phyloP scores from a whole-genome alignment of 2,797 vertebrate genomes.

The Chrosomus eos region DNA sequence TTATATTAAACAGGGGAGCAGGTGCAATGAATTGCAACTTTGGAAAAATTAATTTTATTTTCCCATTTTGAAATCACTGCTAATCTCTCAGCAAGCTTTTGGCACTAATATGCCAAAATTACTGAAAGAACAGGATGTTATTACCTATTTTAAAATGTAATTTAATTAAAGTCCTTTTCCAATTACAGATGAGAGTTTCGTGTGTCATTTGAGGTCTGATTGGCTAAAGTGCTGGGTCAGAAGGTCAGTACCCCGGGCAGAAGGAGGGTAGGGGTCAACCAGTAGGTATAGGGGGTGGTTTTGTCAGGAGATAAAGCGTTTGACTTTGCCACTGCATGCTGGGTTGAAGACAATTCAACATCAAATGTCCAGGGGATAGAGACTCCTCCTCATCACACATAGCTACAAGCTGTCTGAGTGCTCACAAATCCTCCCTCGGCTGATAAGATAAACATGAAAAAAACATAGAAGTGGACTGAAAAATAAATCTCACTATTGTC shows the following conservation, averaged over 20 bases:
- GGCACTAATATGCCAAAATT: background rate
- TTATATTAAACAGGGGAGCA: background rate
- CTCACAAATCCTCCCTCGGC: constrained; percentile 35
- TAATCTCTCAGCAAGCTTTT: background rate
- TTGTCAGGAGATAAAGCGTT: background rate
- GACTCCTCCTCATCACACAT: constrained; percentile 30
- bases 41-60: background rate
- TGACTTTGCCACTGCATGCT: constrained; percentile 33
- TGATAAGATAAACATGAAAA: constrained; percentile 39
- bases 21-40: background rate
- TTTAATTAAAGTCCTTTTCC: background rate
- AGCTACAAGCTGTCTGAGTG: constrained; percentile 23
- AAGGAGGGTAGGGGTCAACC: constrained; percentile 2
- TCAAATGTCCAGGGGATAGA: constrained; percentile 10
- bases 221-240: constrained; percentile 23
- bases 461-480: constrained; percentile 19
- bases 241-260: background rate
- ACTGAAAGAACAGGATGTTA: background rate
- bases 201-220: constrained; percentile 3
- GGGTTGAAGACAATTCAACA: constrained; percentile 30
- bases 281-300: background rate
- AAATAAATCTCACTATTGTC: background rate
- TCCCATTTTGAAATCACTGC: background rate
- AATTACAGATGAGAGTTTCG: constrained; percentile 4
- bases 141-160: background rate